phyloP scores from a whole-genome alignment of 2,113 vertebrate species.

The cattle (Bos taurus) region DNA sequence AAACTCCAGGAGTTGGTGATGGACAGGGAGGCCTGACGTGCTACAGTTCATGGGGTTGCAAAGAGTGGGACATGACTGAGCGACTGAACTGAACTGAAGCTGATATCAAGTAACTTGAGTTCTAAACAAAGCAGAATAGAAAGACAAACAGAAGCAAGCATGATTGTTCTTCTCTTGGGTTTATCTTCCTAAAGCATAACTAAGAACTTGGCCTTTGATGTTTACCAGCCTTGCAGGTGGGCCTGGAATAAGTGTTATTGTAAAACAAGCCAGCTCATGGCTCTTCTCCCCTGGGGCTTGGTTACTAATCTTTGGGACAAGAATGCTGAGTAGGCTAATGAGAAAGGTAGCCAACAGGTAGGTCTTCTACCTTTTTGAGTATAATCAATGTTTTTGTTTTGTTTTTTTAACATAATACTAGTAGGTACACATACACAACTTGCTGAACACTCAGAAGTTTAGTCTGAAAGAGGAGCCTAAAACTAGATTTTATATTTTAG shows the following conservation, averaged over 20 bases:
- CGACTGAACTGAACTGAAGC: background rate
- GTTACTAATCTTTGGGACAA: background rate
- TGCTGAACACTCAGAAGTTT: background rate
- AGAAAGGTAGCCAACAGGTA: background rate
- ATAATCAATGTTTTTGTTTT: background rate
- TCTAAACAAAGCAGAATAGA: background rate
- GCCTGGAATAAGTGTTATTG: background rate
- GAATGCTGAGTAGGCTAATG: background rate
- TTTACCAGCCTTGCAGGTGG: background rate
- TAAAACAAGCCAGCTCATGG: background rate
- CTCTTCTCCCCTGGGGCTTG: background rate
- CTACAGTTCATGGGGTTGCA: background rate
- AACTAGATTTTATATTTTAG: slow-evolving; percentile 2
- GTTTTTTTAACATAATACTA: background rate
- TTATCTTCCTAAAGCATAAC: background rate
- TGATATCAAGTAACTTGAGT: background rate
- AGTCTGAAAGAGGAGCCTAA: background rate
- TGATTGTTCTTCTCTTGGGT: background rate
- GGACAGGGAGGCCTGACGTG: background rate
- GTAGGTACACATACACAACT: background rate
- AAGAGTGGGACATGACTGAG: background rate
- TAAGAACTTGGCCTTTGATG: background rate
- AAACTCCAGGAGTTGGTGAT: background rate
- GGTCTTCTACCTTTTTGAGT: background rate
- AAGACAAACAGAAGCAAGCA: background rate